Conservation (phyloP, 2,797 vertebrate species). For the Pteropus rufus region DNA sequence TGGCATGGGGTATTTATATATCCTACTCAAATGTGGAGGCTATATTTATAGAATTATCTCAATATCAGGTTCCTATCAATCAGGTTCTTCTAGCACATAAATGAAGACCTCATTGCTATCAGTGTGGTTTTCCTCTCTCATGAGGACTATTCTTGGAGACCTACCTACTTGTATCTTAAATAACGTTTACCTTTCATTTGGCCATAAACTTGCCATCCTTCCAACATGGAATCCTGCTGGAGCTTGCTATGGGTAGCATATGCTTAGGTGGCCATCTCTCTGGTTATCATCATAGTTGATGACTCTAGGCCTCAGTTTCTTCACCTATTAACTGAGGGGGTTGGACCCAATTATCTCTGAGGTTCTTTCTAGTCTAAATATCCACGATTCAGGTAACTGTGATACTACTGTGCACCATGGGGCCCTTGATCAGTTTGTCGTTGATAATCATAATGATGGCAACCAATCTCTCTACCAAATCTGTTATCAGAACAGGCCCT, state of each 20-base stretch:
- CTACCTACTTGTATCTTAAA: not conserved
- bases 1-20: not conserved
- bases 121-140: not conserved
- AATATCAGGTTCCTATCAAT: not conserved
- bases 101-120: not conserved
- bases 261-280: not conserved
- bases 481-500: not conserved
- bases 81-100: not conserved
- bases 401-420: not conserved
- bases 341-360: not conserved
- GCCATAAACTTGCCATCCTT: slow-evolving; percentile 4
- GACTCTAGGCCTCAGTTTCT: slow-evolving; percentile 8
- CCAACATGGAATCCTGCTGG: not conserved
- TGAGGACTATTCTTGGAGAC: not conserved
- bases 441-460: not conserved
- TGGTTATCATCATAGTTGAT: not conserved
- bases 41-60: not conserved
- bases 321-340: not conserved
- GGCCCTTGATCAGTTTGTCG: not conserved
- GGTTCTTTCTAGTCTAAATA: slow-evolving; percentile 6
- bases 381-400: not conserved
- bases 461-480: slow-evolving; percentile 14
- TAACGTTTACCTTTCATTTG: slow-evolving; percentile 28
- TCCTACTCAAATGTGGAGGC: not conserved
- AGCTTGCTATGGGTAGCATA: not conserved